phyloP scores from a whole-genome alignment of 1,140 invertebrate species.

The Ceratosolen solmsi region DNA sequence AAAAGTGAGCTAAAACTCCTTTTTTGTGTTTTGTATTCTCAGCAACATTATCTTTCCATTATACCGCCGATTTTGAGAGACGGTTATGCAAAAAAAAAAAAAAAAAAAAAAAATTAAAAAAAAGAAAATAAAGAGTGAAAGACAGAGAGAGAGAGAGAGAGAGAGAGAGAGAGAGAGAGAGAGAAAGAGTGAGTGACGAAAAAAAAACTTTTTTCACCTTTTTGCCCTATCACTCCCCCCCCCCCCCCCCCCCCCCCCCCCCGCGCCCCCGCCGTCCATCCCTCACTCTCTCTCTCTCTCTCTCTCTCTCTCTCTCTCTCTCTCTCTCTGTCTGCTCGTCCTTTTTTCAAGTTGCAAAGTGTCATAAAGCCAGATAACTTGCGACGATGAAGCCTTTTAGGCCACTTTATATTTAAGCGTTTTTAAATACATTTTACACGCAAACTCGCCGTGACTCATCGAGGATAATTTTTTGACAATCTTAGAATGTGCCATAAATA shows the following conservation, averaged over 20 bases:
- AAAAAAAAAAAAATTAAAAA: too few species aligned
- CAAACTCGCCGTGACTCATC: background rate
- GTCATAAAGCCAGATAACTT: background rate
- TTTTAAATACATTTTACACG: slow-evolving; percentile 6
- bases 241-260: too few species aligned
- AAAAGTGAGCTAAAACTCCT: slow-evolving; percentile 1
- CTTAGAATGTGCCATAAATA: background rate
- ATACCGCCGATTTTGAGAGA: slow-evolving; percentile 3
- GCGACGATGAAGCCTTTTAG: background rate
- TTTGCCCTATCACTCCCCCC: too few species aligned
- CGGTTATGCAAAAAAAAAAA: background rate
- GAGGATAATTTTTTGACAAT: background rate
- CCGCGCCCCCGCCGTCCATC: background rate
- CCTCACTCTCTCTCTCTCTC: background rate
- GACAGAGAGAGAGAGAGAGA: too few species aligned
- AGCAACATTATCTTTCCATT: slow-evolving; percentile 15
- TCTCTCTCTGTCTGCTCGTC: too few species aligned
- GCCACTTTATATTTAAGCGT: background rate
- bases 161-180: too few species aligned
- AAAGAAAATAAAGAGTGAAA: too few species aligned
- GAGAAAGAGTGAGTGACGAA: too few species aligned
- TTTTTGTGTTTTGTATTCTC: background rate
- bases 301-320: too few species aligned
- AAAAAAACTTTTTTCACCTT: too few species aligned
- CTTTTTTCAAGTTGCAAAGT: background rate